phyloP scores from a whole-genome alignment of 1,140 invertebrate species.

The Anagrus nilaparvatae region DNA sequence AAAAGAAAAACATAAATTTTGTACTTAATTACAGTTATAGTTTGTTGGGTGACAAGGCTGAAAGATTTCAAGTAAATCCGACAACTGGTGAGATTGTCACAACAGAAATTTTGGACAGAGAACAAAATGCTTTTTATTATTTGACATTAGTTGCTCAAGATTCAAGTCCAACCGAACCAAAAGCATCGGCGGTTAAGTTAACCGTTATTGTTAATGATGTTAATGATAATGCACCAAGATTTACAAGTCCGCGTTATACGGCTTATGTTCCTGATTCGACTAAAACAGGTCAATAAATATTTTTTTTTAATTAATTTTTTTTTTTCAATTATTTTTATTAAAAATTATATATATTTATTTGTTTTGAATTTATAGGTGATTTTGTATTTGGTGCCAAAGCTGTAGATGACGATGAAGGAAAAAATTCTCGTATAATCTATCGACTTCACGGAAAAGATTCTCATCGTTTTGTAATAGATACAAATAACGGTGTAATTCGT shows the following conservation, averaged over 20 bases:
- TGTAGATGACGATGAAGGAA: constrained; percentile 64
- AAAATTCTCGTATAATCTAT: constrained; percentile 72
- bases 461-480: constrained; percentile 64
- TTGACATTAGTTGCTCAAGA: constrained; percentile 79
- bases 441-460: constrained; percentile 66
- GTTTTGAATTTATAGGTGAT: constrained; percentile 43
- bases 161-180: constrained; percentile 69
- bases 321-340: background rate
- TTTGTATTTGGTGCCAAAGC: constrained; percentile 86
- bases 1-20: no score
- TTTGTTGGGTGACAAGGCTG: constrained; percentile 66
- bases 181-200: constrained; percentile 68
- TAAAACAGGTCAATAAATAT: constrained; percentile 45
- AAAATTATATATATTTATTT: background rate
- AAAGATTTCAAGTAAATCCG: constrained; percentile 63
- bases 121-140: constrained; percentile 64
- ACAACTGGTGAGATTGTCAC: constrained; percentile 68
- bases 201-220: constrained; percentile 70
- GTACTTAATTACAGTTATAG: constrained; percentile 56
- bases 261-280: constrained; percentile 72
- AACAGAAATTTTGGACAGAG: constrained; percentile 62
- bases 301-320: background rate
- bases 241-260: constrained; percentile 59
- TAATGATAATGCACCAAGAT: constrained; percentile 80
- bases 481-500: constrained; percentile 73